Base-by-base conservation (phyloP, 2,888 invertebrate species). In the Amphipyra berbera region DNA sequence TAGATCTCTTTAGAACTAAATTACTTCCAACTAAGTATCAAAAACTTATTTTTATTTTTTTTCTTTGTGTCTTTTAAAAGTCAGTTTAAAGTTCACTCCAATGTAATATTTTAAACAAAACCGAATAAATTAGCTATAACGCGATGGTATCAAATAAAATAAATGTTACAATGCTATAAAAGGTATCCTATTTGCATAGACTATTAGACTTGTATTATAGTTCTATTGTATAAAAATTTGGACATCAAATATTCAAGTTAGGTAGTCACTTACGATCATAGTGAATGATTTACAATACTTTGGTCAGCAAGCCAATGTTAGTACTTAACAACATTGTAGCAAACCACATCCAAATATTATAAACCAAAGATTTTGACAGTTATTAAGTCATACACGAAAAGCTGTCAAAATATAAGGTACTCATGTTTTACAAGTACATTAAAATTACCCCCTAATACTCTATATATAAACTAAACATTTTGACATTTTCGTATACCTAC, bases 181-280 rank as follows among this genome's bases (percentile, higher is more conserved):
- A 37, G 46, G 45, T 46, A 41, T 27, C 3, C 46, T 13, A 64
- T 59, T 59, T 33, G 27, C 50, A 64, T 64, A 52, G 12, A 6
- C 5, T 49, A 15, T 55, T 49, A 33, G 48, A 6, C n/a, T 55
- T n/a, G 21, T 46, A 41, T 55, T n/a, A 13, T 46, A 41, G 46
- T 49, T 44, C 15, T 46, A 38, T 56, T 21, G 55, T 37, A 49
- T 52, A 21, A 55, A 50, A 42, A 15, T 42, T 15, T 61, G 46
- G 48, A n/a, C 49, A 54, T 56, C 47, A 44, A 44, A 47, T 53
- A 48, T 62, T 47, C 10, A 47, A 48, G 46, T 57, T 48, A 3
- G 8, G 52, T 53, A 21, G 15, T 30, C 49, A 30, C 3, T 8
- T 0, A 46, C 12, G 30, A 30, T 40, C 15, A 33, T 30, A 35